Base-by-base conservation (phyloP, 1,140 invertebrate species). In the Bombus confusus region DNA sequence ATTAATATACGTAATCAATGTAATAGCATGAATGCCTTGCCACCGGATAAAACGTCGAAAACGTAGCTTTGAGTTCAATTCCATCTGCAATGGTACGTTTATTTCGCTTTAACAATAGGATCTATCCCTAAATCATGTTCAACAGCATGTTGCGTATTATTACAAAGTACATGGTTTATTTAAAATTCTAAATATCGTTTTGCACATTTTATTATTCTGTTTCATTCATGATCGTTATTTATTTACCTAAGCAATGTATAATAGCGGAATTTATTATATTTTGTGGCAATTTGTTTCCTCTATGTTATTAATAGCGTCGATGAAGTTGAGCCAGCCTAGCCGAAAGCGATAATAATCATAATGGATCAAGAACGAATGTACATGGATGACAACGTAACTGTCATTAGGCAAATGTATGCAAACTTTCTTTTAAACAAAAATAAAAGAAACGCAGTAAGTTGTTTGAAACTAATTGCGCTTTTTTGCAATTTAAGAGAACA, bases 351-450 rank as follows among this genome's bases (percentile, higher is more conserved):
- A 62, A 62, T 13, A n/a, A n/a, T n/a, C 28, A 5, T 4, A 39
- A 85, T 85, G 83, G n/a, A 64, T 18, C 9, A 31, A 9, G 52
- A 59, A 5, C 76, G 52, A 31, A 13, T 73, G 47, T 39, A 79
- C 8, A 71, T 83, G 0, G 72, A 73, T 1, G 88, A 83, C 71
- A 87, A 86, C 43, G 78, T 90, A 62, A 87, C 15, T 34, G n/a
- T 90, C 47, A 10, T 86, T 13, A 90, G 74, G 72, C 82, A 83
- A 69, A 39, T 80, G 89, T 90, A 90, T 25, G 88, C n/a, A 75
- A 62, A 34, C 62, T 59, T 39, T 41, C 18, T 12, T n/a, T 73
- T 72, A 41, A 59, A 34, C 13, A 47, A 34, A 69, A 47, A 37
- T 34, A 34, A 43, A 9, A 41, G 39, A n/a, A n/a, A 69, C 12